phyloP scores from a whole-genome alignment of 2,113 vertebrate genomes.

The Camelus bactrianus region DNA sequence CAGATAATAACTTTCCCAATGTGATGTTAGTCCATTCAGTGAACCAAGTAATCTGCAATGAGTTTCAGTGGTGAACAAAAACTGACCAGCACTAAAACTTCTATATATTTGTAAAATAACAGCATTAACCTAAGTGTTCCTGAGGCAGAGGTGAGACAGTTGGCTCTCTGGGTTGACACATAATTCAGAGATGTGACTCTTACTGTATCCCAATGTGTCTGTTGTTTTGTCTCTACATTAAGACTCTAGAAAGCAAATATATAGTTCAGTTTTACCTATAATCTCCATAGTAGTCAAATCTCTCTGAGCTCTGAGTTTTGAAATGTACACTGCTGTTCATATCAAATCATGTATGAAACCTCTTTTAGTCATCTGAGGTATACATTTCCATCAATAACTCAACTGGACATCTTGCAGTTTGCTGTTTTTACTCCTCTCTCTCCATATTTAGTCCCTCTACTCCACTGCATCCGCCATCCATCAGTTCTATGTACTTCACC shows the following conservation, averaged over 20 bases:
- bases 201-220: background rate
- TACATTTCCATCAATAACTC: background rate
- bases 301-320: constrained; percentile 15
- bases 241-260: background rate
- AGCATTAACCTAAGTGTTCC: background rate
- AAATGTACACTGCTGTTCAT: background rate
- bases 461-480: background rate
- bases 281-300: background rate
- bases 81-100: background rate
- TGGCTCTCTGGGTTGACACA: background rate
- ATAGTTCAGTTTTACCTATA: background rate
- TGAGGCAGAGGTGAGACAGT: background rate
- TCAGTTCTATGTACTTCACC: background rate
- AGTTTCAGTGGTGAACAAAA: background rate
- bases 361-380: background rate
- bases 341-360: background rate
- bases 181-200: background rate
- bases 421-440: background rate
- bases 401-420: no score
- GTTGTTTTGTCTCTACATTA: background rate
- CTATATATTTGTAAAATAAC: background rate
- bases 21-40: background rate
- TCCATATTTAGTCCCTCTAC: background rate
- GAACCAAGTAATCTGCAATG: background rate
- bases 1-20: background rate